Base-by-base conservation (phyloP, 2,888 invertebrate species). In the Netelia fuscicornis region DNA sequence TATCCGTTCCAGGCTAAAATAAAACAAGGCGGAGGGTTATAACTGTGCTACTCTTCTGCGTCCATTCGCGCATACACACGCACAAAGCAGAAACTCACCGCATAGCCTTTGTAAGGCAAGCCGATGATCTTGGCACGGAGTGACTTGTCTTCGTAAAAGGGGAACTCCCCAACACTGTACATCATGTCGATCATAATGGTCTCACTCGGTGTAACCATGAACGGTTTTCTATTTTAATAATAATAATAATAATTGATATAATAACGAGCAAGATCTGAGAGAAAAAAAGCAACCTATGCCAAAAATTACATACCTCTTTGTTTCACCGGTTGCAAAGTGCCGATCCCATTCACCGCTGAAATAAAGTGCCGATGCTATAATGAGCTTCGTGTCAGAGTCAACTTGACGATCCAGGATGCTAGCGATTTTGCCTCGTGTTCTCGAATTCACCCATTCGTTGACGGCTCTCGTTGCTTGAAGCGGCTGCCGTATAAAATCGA, bases 331-430 rank as follows among this genome's bases (percentile, higher is more conserved):
- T 60, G 94, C 89, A 90, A 97, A 97, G 1, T 96, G 96, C 11
- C 94, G 92, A 88, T 95, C 94, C 97, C 97, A 97, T 85, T 95
- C 95, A 5, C 96, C 97, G 77, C 95, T 96, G 89, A 97, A 97
- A 91, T 96, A 97, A 30, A 97, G 94, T 0, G 97, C 96, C 88
- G 96, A 97, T 52, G 96, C 94, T 71, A 97, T 94, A 48, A 96
- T 95, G 8, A 96, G 94, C 82, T 94, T 95, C 0, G 97, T 97
- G 0, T 92, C 90, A 0, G 93, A 89, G 0, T 95, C 94, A 0
- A 96, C 95, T 0, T 94, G 90, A 0, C 95, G 93, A 17, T 93
- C 92, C 20, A 97, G 90, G 83, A 97, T 95, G 30, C 94, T 93
- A 0, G 94, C 91, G 87, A 97, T 96, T 92, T 96, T 96, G 0